Evolutionary conservation across 1,140 invertebrate genomes (phyloP).

Genomic region (Ceratina japonica): DNA sequence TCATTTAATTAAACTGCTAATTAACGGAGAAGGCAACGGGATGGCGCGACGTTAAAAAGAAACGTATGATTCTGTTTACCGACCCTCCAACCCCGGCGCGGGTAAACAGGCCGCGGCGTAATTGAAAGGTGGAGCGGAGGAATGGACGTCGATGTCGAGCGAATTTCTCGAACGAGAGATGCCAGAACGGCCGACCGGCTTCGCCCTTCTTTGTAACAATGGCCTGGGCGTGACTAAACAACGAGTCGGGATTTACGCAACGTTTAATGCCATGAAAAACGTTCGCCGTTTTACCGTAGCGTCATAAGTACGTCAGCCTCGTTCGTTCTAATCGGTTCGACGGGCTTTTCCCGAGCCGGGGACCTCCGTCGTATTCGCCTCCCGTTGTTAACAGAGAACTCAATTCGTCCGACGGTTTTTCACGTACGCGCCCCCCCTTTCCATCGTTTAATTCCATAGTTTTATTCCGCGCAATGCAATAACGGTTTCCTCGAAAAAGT

Average conservation of each 20-base stretch:
- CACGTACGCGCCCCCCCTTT: no score
- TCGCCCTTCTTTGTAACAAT: not conserved
- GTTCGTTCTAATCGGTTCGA: constrained; percentile 5
- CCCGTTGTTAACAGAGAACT: not conserved
- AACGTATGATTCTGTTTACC: constrained; percentile 49
- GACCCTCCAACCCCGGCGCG: constrained; percentile 19
- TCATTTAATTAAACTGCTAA: constrained; percentile 49
- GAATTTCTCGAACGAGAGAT: constrained; percentile 39
- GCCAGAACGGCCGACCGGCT: not conserved
- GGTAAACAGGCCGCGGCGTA: constrained; percentile 40
- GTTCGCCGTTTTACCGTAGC: constrained; percentile 6
- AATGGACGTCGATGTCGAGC: constrained; percentile 30
- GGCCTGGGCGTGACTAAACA: constrained; percentile 32
- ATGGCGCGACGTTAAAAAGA: constrained; percentile 24
- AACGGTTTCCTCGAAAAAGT: no score
- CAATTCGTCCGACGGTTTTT: not conserved
- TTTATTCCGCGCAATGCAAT: no score
- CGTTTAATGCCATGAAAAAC: constrained; percentile 42
- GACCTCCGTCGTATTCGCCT: not conserved
- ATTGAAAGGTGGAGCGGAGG: constrained; percentile 35
- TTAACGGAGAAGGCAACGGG: constrained; percentile 15
- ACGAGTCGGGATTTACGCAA: constrained; percentile 40
- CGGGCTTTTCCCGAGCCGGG: not conserved
- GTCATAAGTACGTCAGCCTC: not conserved
- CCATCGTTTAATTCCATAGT: no score